Evolutionary conservation across 2,888 invertebrate species (phyloP).

Genomic region (Pristionchus mayeri): DNA sequence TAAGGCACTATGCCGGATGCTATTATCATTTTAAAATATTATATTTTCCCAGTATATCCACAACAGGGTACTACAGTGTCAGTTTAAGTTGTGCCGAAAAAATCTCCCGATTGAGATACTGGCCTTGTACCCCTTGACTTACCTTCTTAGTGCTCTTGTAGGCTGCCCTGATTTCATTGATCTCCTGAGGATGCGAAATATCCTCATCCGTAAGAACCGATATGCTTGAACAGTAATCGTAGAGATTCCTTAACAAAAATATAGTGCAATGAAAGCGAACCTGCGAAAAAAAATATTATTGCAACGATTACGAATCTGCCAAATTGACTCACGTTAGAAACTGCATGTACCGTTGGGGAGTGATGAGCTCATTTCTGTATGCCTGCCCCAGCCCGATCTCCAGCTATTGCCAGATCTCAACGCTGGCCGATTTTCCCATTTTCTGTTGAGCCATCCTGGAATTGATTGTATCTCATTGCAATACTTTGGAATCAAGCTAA

Average conservation of each 20-base stretch:
- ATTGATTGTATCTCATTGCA: too few species aligned
- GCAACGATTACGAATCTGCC: too few species aligned
- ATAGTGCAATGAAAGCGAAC: too few species aligned
- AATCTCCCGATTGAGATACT: too few species aligned
- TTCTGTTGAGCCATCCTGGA: neutral
- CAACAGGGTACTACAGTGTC: too few species aligned
- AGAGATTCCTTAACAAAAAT: constrained; percentile 86
- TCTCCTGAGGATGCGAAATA: constrained; percentile 43
- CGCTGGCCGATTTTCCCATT: constrained; percentile 3
- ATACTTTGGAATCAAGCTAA: too few species aligned
- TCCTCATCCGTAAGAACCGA: constrained; percentile 38
- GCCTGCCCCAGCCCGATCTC: constrained; percentile 76
- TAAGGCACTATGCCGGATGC: too few species aligned
- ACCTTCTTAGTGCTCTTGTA: neutral
- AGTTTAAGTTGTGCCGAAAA: too few species aligned
- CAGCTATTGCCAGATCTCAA: constrained; percentile 48
- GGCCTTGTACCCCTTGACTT: too few species aligned
- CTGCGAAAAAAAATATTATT: too few species aligned
- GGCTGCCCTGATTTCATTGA: neutral
- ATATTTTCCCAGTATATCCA: too few species aligned
- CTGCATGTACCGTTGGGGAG: constrained; percentile 93
- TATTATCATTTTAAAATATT: too few species aligned
- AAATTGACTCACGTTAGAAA: constrained; percentile 86
- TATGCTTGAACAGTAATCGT: constrained; percentile 98
- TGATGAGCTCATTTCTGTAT: constrained; percentile 86